Conservation (phyloP, 2,888 invertebrate species). For the Plebejus argus region DNA sequence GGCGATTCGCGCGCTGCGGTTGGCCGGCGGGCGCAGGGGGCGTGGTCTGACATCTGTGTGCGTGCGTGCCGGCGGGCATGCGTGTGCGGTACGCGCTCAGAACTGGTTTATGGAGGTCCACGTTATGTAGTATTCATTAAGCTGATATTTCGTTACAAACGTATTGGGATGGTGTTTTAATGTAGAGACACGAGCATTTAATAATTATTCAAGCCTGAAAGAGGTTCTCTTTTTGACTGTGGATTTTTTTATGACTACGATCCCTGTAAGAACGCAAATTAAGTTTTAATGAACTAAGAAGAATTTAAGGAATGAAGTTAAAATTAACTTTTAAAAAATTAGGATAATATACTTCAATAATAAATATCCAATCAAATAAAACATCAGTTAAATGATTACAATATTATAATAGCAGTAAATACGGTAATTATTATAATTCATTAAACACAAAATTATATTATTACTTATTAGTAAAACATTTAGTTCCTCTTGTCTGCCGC, state of each 20-base stretch:
- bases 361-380: too few relatives aligned
- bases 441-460: too few relatives aligned
- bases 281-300: too few relatives aligned
- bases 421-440: too few relatives aligned
- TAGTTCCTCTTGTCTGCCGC: too few relatives aligned
- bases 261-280: too few relatives aligned
- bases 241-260: background rate
- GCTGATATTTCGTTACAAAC: conserved; percentile 10
- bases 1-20: conserved; percentile 62
- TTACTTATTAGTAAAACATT: too few relatives aligned
- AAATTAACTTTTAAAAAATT: too few relatives aligned
- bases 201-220: background rate
- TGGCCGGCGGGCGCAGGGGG: conserved; percentile 59
- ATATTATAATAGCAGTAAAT: too few relatives aligned
- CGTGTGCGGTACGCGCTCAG: conserved; percentile 44
- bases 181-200: background rate
- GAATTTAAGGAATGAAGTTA: too few relatives aligned
- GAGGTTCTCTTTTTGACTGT: background rate
- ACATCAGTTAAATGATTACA: too few relatives aligned
- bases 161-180: conserved; percentile 2
- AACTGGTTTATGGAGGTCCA: conserved; percentile 31
- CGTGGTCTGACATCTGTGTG: conserved; percentile 57
- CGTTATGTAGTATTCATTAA: conserved; percentile 36
- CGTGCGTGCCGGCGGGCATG: conserved; percentile 60
- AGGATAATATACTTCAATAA: too few relatives aligned